Evolutionary conservation across 1,140 invertebrate species (phyloP), one percentile per base, ranked within the genome.

Genomic region (Drosophila busckii): DNA sequence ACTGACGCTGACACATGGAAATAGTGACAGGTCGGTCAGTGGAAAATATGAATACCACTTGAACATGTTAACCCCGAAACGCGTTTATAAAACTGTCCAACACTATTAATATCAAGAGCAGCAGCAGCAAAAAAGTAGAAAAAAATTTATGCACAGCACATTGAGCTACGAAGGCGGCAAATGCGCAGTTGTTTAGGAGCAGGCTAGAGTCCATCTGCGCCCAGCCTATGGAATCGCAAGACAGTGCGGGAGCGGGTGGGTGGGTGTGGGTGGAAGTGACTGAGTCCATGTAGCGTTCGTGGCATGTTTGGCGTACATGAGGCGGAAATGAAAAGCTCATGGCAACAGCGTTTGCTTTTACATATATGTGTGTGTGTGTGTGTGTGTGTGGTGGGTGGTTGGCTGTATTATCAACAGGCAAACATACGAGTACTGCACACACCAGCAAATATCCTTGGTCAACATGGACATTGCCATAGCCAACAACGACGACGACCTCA

Each of bases 31-130:
- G 75, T 82, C 75, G 75, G 75, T 83, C 75, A 82, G 75, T 82
- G 76, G 75, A 82, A 82, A 82, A 82, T 82, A 83, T 82, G 75
- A 82, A 82, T 82, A 83, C 60, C 75, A 82, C 76, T 82, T 82
- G 75, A 83, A 60, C 76, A 82, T 82, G 75, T 82, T 82, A 82
- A 82, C 75, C 75, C 75, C 76, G 70, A 82, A 82, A 82, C 76
- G 76, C 75, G 76, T 82, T 82, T 82, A 82, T 82, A 82, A 82
- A 82, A 70, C 76, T 82, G 75, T 82, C 75, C 75, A 82, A 82
- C 68, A 70, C 75, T 83, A 82, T 82, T 82, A 82, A 82, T 82
- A 82, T 82, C 75, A 82, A 29, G 6, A 23, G 6, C 26, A 8
- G n/a, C 6, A 19, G 23, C 12, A 10, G 26, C 1, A 4, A 3